A percentile compares a stretch with the other conserved stretches of the same genome.
Conservation (phyloP, 2,888 invertebrate genomes). For the Drosophila diplacantha region DNA sequence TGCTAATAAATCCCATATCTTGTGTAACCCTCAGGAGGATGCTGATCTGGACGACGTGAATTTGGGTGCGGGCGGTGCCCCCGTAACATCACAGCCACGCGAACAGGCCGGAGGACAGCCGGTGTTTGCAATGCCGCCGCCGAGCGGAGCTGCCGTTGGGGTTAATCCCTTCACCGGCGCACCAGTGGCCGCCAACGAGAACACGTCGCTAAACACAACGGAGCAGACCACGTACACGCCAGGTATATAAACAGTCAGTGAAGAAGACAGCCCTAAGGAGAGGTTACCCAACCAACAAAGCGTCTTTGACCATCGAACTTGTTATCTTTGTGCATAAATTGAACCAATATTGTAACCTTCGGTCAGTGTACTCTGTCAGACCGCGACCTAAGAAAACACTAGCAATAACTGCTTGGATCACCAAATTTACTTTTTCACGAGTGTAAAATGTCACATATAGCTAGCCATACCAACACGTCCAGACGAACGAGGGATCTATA, state of each 20-base stretch:
- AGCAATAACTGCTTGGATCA: no score
- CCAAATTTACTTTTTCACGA: slow-evolving; percentile 49
- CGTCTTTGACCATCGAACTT: slow-evolving; percentile 75
- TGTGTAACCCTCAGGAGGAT: slow-evolving; percentile 71
- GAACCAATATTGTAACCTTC: slow-evolving; percentile 34
- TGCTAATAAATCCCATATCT: neutral
- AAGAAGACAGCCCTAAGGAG: slow-evolving; percentile 36
- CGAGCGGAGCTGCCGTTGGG: slow-evolving; percentile 73
- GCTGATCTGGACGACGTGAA: slow-evolving; percentile 77
- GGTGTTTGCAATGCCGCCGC: slow-evolving; percentile 76
- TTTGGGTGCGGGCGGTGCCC: slow-evolving; percentile 64
- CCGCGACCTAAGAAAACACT: slow-evolving; percentile 19
- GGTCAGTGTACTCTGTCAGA: slow-evolving; percentile 19
- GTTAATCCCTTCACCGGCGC: slow-evolving; percentile 78
- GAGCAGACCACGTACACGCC: slow-evolving; percentile 78
- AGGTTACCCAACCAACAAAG: slow-evolving; percentile 49
- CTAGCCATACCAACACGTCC: slow-evolving; percentile 30
- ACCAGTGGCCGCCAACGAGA: slow-evolving; percentile 76
- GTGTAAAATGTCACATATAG: slow-evolving; percentile 14
- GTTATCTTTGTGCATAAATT: slow-evolving; percentile 52
- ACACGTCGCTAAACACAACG: slow-evolving; percentile 77
- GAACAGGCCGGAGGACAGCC: slow-evolving; percentile 74
- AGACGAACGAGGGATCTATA: slow-evolving; percentile 17
- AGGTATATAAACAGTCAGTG: slow-evolving; percentile 75
- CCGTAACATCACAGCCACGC: slow-evolving; percentile 75